Percentiles rank a stretch among this genome's conserved stretches.
Evolutionary conservation across 2,113 vertebrate species (phyloP).

Genomic region (Vicugna pacos): DNA sequence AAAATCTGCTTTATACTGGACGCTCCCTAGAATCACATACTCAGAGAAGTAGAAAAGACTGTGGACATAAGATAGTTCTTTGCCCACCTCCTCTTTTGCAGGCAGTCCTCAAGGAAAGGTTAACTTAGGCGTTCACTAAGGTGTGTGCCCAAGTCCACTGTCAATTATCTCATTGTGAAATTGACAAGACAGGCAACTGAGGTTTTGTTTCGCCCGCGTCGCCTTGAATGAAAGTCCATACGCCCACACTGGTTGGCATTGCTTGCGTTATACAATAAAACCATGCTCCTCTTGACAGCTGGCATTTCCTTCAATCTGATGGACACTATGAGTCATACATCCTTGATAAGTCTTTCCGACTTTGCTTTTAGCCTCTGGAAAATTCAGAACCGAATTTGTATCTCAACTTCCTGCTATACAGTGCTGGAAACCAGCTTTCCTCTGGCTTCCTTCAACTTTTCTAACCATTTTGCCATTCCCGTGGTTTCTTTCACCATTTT

Average conservation of each 20-base stretch:
- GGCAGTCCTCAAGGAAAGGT: neutral
- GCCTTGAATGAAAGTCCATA: neutral
- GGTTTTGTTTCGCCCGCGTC: neutral
- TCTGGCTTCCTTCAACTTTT: neutral
- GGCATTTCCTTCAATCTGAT: conserved; percentile 42
- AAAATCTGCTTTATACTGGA: neutral
- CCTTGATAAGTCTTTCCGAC: neutral
- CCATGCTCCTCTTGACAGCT: neutral
- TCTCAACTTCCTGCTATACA: neutral
- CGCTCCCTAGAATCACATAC: neutral
- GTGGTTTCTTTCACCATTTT: neutral
- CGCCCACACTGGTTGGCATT: neutral
- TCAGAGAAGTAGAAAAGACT: neutral
- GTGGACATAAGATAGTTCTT: neutral
- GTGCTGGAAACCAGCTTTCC: neutral
- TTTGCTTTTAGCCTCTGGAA: conserved; percentile 32
- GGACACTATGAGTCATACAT: conserved; percentile 42
- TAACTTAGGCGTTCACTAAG: neutral
- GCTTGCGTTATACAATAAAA: conserved; percentile 20
- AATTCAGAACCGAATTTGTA: neutral
- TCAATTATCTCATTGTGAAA: conserved; percentile 22
- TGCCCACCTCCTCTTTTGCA: neutral
- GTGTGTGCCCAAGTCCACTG: neutral
- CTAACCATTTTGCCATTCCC: neutral
- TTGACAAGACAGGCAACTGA: neutral